These are phyloP conservation scores for Trichomycterus rosablanca DNA, from an alignment of 2,113 vertebrate genomes.

Conservation along the genomic window DNA sequence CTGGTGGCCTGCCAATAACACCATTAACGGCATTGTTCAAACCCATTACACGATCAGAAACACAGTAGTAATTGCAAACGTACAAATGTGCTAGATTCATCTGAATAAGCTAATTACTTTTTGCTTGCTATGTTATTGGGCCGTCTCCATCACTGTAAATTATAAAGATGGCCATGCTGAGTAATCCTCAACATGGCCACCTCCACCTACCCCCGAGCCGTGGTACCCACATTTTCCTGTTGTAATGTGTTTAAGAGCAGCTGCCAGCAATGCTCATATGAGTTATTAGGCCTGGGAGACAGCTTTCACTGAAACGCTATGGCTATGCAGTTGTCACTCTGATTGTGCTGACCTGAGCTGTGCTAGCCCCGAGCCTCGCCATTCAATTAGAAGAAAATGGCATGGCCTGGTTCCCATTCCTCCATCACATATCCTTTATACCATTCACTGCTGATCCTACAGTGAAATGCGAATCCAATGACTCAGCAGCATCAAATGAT, in stretches of 20 bases:
- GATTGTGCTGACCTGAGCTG: constrained; percentile 50
- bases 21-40: constrained; percentile 75
- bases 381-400: constrained; percentile 57
- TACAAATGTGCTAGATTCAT: constrained; percentile 65
- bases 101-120: constrained; percentile 67
- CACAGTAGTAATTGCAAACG: constrained; percentile 69
- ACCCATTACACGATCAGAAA: constrained; percentile 71
- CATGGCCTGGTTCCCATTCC: constrained; percentile 51
- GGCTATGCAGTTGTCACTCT: constrained; percentile 51
- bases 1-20: constrained; percentile 71
- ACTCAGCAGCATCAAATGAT: background rate
- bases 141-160: constrained; percentile 59
- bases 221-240: constrained; percentile 66
- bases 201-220: background rate
- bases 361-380: constrained; percentile 45
- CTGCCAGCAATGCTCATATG: constrained; percentile 53
- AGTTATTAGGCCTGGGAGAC: constrained; percentile 63
- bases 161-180: constrained; percentile 46
- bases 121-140: constrained; percentile 56
- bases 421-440: constrained; percentile 33
- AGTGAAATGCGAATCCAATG: background rate
- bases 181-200: constrained; percentile 63
- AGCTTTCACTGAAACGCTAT: constrained; percentile 63
- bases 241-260: constrained; percentile 1
- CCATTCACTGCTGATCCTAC: background rate